These are phyloP conservation scores for Setipinna tenuifilis DNA, from an alignment of 2,797 vertebrate genomes.

Conservation along the genomic window DNA sequence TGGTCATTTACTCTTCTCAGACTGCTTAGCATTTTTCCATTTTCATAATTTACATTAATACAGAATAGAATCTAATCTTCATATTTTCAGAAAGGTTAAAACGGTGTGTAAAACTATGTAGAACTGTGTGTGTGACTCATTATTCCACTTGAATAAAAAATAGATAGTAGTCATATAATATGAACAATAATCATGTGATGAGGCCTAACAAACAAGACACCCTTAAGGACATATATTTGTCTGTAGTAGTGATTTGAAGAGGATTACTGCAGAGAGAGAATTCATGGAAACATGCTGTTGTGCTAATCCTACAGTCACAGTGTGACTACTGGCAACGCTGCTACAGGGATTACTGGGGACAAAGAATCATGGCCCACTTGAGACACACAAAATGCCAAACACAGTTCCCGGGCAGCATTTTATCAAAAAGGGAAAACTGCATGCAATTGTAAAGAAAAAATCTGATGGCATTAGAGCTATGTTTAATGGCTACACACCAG, in stretches of 20 bases:
- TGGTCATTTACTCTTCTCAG: background rate
- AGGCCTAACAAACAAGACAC: background rate
- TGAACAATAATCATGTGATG: background rate
- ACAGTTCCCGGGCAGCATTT: background rate
- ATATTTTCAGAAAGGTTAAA: too few relatives aligned
- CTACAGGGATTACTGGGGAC: background rate
- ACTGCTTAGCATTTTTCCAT: background rate
- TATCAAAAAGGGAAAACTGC: background rate
- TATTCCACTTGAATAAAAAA: background rate
- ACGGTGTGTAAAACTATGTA: too few relatives aligned
- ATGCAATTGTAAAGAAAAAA: background rate
- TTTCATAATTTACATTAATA: too few relatives aligned
- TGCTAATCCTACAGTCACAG: conserved; percentile 8
- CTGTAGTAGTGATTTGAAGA: conserved; percentile 8
- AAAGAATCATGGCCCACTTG: background rate
- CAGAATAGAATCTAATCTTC: too few relatives aligned
- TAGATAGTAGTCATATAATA: background rate
- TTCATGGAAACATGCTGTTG: conserved; percentile 21
- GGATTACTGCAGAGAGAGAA: conserved; percentile 18
- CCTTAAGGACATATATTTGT: conserved; percentile 19
- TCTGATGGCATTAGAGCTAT: background rate
- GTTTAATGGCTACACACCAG: background rate
- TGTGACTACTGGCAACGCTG: conserved; percentile 13
- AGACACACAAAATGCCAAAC: conserved; percentile 19
- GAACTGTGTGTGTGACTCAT: background rate